Evolutionary conservation across 1,140 invertebrate species (phyloP).

Genomic region (Orchestia grillus): DNA sequence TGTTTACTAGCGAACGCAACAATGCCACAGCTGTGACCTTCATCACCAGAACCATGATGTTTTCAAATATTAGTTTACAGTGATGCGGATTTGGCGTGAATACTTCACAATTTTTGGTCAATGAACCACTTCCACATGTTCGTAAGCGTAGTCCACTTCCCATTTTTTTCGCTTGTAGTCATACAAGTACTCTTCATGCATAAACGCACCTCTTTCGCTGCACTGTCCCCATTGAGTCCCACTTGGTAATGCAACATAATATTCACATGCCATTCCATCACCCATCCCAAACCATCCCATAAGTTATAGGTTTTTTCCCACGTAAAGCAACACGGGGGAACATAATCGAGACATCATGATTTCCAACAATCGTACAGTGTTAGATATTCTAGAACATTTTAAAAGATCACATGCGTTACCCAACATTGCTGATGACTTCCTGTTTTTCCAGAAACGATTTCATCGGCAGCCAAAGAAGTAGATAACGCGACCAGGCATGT

Average conservation of each 20-base stretch:
- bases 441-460: neutral
- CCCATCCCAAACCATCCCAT: neutral
- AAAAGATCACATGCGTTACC: neutral
- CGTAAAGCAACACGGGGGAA: neutral
- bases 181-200: neutral
- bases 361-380: neutral
- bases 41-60: no score
- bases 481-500: neutral
- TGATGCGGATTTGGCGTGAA: neutral
- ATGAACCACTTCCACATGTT: neutral
- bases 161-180: neutral
- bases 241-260: neutral
- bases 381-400: neutral
- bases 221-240: neutral
- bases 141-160: neutral
- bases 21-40: neutral
- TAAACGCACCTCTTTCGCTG: neutral
- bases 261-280: neutral
- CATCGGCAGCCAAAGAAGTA: neutral
- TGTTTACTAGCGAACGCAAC: neutral
- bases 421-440: neutral
- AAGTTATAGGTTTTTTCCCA: neutral
- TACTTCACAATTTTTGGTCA: neutral
- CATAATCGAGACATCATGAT: neutral
- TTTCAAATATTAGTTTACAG: neutral